Evolutionary conservation across 1,140 invertebrate genomes (phyloP), one percentile per base, ranked within the genome.

Genomic region (Trinorchestia longiramus): DNA sequence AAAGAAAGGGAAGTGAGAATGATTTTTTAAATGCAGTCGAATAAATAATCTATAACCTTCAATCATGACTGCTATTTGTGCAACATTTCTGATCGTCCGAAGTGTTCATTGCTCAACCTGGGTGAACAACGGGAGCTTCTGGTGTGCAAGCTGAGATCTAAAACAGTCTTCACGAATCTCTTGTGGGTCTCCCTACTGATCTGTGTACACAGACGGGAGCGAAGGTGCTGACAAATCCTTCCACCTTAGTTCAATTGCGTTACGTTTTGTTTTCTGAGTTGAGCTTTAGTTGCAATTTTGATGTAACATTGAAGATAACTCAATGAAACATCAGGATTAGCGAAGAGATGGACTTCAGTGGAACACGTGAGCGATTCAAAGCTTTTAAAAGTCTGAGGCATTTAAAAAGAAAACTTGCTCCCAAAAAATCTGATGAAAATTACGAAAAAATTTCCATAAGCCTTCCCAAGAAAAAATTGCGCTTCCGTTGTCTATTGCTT

Each of bases 401-500:
- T 77, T 36, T 36, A 3, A 11, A 77, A 36, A 77, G 1, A 53
- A 36, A 77, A 77, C 62, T 77, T 77, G 62, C 28, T 77, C 62
- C 15, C 15, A 77, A 77, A 90, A 90, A 90, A 90, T 90, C 43
- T 3, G 6, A 90, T 19, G n/a, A 42, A 42, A 90, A 90, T 90
- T 41, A 15, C 23, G 41, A 90, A 90, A 90, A 77, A 90, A 90
- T 41, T 90, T 90, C 43, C 11, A 90, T 90, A 90, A 90, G 88
- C 88, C 43, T 43, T 36, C 36, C 15, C 41, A 28, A 43, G 87
- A 94, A 94, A 94, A 45, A 43, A 43, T 45, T 47, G 43, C 43
- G 19, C 92, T 40, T 42, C 92, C 92, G 47, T 94, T 94, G 92
- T 94, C 92, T 94, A 42, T 90, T 90, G 88, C 62, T 90, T 90